These are phyloP conservation scores for Manacus vitellinus DNA, from an alignment of 2,113 vertebrate species.

Conservation along the genomic window DNA sequence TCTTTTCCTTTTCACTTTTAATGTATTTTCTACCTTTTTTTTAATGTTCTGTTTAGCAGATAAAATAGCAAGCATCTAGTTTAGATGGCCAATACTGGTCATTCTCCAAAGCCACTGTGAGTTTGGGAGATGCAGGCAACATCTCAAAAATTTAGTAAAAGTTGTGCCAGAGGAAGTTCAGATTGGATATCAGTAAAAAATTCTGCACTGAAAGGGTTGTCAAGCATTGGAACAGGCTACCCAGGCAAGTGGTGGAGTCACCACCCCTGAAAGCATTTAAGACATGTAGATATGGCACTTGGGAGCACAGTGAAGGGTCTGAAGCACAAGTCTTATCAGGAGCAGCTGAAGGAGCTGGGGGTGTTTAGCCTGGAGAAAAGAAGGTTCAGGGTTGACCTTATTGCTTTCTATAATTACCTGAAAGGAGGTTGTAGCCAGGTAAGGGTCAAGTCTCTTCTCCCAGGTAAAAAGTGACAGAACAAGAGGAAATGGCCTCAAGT, in stretches of 20 bases:
- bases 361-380: background rate
- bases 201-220: background rate
- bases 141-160: background rate
- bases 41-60: background rate
- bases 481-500: background rate
- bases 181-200: background rate
- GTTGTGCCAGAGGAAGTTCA: background rate
- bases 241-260: background rate
- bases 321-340: background rate
- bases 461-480: background rate
- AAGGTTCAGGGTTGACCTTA: background rate
- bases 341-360: background rate
- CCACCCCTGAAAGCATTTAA: background rate
- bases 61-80: background rate
- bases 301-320: background rate
- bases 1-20: background rate
- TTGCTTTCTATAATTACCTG: background rate
- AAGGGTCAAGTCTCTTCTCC: background rate
- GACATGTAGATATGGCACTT: background rate
- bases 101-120: background rate
- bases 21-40: background rate
- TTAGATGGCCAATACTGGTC: background rate
- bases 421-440: background rate
- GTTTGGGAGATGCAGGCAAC: background rate
- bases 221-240: background rate